Evolutionary conservation across 1,140 invertebrate genomes (phyloP).

Genomic region (Pomacea maculata): DNA sequence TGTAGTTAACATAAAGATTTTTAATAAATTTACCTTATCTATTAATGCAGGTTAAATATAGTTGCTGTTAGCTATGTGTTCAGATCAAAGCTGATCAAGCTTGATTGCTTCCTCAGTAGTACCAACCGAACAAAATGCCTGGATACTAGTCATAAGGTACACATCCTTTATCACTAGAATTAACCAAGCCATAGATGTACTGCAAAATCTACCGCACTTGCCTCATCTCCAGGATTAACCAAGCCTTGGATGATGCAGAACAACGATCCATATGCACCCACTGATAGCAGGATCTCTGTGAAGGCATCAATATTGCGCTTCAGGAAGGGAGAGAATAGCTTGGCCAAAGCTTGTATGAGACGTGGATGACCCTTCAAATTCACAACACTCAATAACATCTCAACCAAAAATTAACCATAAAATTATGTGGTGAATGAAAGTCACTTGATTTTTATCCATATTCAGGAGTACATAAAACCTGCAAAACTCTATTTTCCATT

Average conservation of each 20-base stretch:
- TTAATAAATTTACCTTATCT: too few relatives aligned
- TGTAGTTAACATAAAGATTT: too few relatives aligned
- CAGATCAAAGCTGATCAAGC: too few relatives aligned
- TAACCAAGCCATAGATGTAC: background rate
- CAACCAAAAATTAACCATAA: background rate
- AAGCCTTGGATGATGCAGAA: slow-evolving; percentile 82
- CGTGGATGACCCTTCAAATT: slow-evolving; percentile 87
- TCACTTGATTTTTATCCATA: background rate
- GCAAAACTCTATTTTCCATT: background rate
- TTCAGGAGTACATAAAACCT: background rate
- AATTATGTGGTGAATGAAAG: background rate
- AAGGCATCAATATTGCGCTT: slow-evolving; percentile 79
- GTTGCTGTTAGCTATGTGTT: too few relatives aligned
- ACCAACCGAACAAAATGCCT: too few relatives aligned
- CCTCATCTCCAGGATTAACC: slow-evolving; percentile 85
- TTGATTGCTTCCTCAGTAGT: too few relatives aligned
- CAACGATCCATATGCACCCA: slow-evolving; percentile 89
- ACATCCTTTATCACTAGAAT: background rate
- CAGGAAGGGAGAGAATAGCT: slow-evolving; percentile 85
- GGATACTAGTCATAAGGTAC: too few relatives aligned
- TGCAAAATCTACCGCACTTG: slow-evolving; percentile 30
- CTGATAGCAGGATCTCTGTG: slow-evolving; percentile 86
- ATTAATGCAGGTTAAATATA: too few relatives aligned
- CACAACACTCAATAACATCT: background rate
- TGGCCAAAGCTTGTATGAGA: slow-evolving; percentile 83